Conservation (phyloP, 2,888 invertebrate species). For the Pachymerium ferrugineum region DNA sequence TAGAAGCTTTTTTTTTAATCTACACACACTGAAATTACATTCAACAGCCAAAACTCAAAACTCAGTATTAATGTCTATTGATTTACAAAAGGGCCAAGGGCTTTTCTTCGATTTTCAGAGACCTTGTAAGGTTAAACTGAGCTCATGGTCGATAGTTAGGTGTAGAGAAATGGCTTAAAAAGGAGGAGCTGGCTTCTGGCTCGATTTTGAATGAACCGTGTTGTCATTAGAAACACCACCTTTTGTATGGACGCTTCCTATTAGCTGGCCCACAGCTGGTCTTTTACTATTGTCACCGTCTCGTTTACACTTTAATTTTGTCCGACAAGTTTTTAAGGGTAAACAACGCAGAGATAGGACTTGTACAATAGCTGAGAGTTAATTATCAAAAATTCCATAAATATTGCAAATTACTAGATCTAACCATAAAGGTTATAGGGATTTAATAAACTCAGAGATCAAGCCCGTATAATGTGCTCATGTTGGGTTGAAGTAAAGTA, state of each 20-base stretch:
- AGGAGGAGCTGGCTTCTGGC: background rate
- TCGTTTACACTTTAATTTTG: conserved; percentile 1
- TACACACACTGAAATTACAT: background rate
- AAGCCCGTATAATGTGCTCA: too few species aligned
- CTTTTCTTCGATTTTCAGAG: background rate
- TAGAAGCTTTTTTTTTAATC: too few species aligned
- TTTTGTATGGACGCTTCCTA: background rate
- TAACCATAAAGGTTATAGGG: too few species aligned
- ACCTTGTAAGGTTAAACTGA: background rate
- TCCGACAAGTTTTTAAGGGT: too few species aligned
- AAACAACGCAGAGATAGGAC: too few species aligned
- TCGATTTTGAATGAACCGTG: background rate
- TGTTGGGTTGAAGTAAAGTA: too few species aligned
- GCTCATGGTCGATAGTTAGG: background rate
- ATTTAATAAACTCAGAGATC: too few species aligned
- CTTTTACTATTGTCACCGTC: background rate
- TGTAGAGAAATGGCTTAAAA: background rate
- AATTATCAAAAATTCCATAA: too few species aligned
- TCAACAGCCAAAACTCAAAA: background rate
- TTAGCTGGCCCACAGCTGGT: background rate
- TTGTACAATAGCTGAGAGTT: too few species aligned
- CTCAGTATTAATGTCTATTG: too few species aligned
- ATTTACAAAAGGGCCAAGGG: background rate
- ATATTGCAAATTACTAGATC: too few species aligned
- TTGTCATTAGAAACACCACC: background rate